Percentiles rank a stretch among this genome's conserved stretches.
phyloP scores from a whole-genome alignment of 1,140 invertebrate genomes.

The Coenobita brevimanus region DNA sequence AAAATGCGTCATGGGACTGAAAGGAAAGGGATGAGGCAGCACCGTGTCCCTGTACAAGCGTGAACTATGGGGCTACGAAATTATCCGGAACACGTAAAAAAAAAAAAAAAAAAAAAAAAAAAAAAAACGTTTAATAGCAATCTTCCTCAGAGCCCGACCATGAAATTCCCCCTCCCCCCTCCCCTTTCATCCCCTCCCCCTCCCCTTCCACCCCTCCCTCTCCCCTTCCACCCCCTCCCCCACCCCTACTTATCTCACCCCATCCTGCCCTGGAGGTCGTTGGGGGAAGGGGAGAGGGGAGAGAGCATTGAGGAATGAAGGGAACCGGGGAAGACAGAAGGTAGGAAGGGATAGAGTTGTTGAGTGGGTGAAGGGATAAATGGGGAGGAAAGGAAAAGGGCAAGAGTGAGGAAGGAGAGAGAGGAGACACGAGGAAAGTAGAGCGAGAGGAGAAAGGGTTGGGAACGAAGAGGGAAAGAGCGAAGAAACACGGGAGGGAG shows the following conservation, averaged over 20 bases:
- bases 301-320: no score
- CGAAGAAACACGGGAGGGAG: neutral
- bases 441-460: no score
- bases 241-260: no score
- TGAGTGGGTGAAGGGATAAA: no score
- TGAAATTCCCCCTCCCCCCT: constrained; percentile 30
- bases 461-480: no score
- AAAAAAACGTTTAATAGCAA: constrained; percentile 29
- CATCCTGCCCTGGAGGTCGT: no score
- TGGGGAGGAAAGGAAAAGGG: no score
- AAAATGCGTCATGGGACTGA: neutral
- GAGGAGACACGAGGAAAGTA: no score
- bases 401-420: no score
- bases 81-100: constrained; percentile 39
- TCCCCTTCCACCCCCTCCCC: neutral
- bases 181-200: neutral
- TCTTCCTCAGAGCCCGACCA: constrained; percentile 27
- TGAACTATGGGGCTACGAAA: constrained; percentile 53
- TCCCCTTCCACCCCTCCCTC: neutral
- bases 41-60: neutral
- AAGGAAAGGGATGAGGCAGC: neutral
- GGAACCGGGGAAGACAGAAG: no score
- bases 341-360: no score
- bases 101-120: constrained; percentile 1
- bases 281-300: no score